Base-by-base conservation (phyloP, 2,797 vertebrate genomes). In the Leucoraja ocellata region DNA sequence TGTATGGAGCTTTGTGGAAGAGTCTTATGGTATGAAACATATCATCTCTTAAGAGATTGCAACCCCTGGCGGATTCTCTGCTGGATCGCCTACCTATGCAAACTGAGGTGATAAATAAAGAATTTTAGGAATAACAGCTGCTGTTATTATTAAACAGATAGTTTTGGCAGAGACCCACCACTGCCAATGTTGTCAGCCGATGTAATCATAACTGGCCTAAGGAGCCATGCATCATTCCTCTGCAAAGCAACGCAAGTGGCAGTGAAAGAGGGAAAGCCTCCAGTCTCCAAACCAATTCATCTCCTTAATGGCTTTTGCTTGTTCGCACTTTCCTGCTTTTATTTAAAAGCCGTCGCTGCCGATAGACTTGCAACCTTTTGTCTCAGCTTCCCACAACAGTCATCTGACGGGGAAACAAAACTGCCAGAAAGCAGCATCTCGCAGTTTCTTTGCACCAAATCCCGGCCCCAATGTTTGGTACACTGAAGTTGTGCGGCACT, bases 181-280 rank as follows among this genome's bases (percentile, higher is more conserved):
- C 73, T 16, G 21, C 61, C 32, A 88, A 63, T 68, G 68, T 28
- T 88, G 63, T 65, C 84, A 68, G 84, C 84, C 32, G 63, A 88
- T 88, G 84, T 88, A 88, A 88, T 88, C 84, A 88, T 88, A 92
- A 92, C 68, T 76, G 90, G 65, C 54, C 90, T 74, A 76, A 54
- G 23, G 46, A 58, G 39, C 23, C 54, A 74, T 92, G 68, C 90
- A 73, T 92, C 36, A 76, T 74, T 92, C 76, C 71, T 92, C 36
- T 71, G 76, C 73, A 92, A 92, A 76, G 21, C 73, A 92, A n/a
- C 71, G 58, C 39, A 74, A 39, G 13, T 74, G 76, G 46, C 90
- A 92, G 68, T 46, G 76, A 76, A 71, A 92, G 36, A 92, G 76
- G 9, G 39, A 76, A 74, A 76, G 39, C 71, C 5, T 46, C 68